phyloP scores from a whole-genome alignment of 2,888 invertebrate genomes.

The Hemicrepidius hirtus region DNA sequence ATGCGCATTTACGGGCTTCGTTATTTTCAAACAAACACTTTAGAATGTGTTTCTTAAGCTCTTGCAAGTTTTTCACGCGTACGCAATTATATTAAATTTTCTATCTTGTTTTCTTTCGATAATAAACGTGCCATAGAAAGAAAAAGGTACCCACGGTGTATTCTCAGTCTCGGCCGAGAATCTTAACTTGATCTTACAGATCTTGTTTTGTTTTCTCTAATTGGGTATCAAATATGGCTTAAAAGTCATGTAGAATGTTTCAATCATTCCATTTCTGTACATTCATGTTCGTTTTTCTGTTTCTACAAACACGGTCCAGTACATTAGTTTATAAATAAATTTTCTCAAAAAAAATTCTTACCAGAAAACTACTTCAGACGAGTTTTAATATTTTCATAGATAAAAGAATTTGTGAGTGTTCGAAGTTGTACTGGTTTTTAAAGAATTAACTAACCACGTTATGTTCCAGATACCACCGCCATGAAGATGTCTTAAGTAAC shows the following conservation, averaged over 20 bases:
- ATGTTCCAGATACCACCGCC: too few species aligned
- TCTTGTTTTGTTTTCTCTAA: slow-evolving; percentile 46
- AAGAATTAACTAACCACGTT: too few species aligned
- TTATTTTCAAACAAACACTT: slow-evolving; percentile 33
- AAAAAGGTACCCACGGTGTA: slow-evolving; percentile 29
- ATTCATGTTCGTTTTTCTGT: slow-evolving; percentile 20
- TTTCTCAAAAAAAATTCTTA: neutral
- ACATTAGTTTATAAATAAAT: neutral
- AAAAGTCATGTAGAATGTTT: slow-evolving; percentile 46
- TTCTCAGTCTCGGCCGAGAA: slow-evolving; percentile 22
- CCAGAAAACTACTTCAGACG: too few species aligned
- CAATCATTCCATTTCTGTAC: slow-evolving; percentile 42
- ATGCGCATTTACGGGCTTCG: slow-evolving; percentile 36
- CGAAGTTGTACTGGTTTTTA: too few species aligned
- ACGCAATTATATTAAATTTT: slow-evolving; percentile 33
- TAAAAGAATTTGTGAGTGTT: too few species aligned
- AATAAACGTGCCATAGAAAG: neutral
- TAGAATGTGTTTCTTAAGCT: slow-evolving; percentile 26
- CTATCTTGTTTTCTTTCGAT: slow-evolving; percentile 8
- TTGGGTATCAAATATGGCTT: slow-evolving; percentile 44
- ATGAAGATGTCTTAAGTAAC: too few species aligned
- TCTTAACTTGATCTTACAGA: slow-evolving; percentile 33
- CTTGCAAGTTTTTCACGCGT: slow-evolving; percentile 28
- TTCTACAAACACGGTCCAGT: neutral
- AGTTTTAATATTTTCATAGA: too few species aligned